Base-by-base conservation (phyloP, 2,888 invertebrate genomes). In the Agonopterix subpropinquella region DNA sequence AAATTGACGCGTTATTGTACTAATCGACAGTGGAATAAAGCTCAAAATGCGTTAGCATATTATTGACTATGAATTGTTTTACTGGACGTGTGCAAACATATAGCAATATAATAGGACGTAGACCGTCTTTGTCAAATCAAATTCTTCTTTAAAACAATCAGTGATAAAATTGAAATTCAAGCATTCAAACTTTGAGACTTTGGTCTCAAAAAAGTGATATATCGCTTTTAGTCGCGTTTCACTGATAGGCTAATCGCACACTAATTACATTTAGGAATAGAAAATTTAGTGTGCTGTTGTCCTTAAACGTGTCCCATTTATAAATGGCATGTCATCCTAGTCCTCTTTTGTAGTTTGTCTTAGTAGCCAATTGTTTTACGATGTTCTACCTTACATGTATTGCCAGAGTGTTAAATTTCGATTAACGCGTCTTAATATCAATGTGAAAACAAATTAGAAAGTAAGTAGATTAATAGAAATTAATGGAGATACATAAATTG, bases 391-490 rank as follows among this genome's bases (percentile, higher is more conserved):
- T 9, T 11, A 11, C 8, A 11, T 42, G 42, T 42, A 42, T n/a
- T 10, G 39, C 11, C 39, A 42, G 44, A 46, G 47, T 47, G 47
- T 51, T 39, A 47, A 43, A 47, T 39, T 47, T 36, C 43, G 39
- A 44, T 42, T 11, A 42, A 39, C 11, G 11, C 11, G 13, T 42
- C 8, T 41, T 9, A 62, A 65, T 68, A 68, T 68, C 62, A 62
- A 62, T 77, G 70, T 73, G 70, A 70, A 79, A 79, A 79, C 74
- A 80, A 80, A 79, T 73, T 79, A 77, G 71, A 47, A 51, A 57
- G 45, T 81, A 82, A 79, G 76, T 82, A 80, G 76, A 67, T 70
- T 67, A 72, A 71, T 77, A 74, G 70, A 72, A 68, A 63, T 61
- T 65, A 68, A 66, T 64, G 59, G 15, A 67, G 58, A 64, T 68